Percentiles rank a stretch among this genome's conserved stretches.
These are phyloP conservation scores for Dicyrtoma fusca DNA, from an alignment of 2,888 invertebrate genomes.

Conservation along the genomic window DNA sequence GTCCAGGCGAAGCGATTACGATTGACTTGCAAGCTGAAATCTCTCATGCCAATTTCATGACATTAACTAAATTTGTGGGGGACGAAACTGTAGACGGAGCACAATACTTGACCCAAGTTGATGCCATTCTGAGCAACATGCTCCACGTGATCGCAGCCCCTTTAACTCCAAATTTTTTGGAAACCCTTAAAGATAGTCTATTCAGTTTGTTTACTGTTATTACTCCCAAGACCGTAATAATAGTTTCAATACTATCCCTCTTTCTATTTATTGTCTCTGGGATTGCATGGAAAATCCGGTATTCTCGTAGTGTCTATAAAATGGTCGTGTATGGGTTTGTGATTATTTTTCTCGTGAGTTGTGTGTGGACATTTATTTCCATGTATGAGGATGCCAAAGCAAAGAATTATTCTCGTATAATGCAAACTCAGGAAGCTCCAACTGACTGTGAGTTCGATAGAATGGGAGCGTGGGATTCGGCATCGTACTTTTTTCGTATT, in stretches of 20 bases:
- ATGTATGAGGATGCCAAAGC: slow-evolving; percentile 49
- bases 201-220: slow-evolving; percentile 12
- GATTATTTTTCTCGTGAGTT: slow-evolving; percentile 49
- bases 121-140: slow-evolving; percentile 49
- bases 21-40: slow-evolving; percentile 55
- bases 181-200: slow-evolving; percentile 26
- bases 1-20: slow-evolving; percentile 55
- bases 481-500: slow-evolving; percentile 43
- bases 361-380: slow-evolving; percentile 50
- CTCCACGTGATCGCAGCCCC: slow-evolving; percentile 44
- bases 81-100: slow-evolving; percentile 25
- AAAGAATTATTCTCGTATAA: slow-evolving; percentile 44
- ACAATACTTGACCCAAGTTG: slow-evolving; percentile 46
- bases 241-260: slow-evolving; percentile 25
- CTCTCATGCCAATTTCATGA: slow-evolving; percentile 50
- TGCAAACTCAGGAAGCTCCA: slow-evolving; percentile 46
- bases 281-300: slow-evolving; percentile 29
- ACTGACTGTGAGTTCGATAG: slow-evolving; percentile 52
- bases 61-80: slow-evolving; percentile 47
- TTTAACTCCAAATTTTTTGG: slow-evolving; percentile 14
- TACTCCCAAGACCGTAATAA: slow-evolving; percentile 8
- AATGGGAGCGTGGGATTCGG: slow-evolving; percentile 33
- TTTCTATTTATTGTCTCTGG: slow-evolving; percentile 41
- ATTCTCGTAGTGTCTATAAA: not conserved
- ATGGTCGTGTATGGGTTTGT: slow-evolving; percentile 46